Conservation (phyloP, 2,888 invertebrate species). For the Smittia aterrima region DNA sequence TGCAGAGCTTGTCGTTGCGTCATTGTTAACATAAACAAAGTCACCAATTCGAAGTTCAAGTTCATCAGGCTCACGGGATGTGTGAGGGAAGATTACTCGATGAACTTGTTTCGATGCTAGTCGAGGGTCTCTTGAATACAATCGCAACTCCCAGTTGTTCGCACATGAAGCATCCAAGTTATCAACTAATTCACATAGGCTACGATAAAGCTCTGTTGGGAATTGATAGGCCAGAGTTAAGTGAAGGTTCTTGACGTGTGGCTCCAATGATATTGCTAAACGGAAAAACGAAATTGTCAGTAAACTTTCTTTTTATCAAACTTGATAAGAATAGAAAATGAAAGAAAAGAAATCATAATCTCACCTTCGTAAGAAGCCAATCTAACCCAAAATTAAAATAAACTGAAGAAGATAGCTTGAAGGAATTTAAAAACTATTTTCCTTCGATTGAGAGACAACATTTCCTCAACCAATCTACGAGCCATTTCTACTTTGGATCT, state of each 20-base stretch:
- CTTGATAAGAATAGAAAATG: neutral
- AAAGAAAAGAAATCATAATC: slow-evolving; percentile 37
- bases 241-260: slow-evolving; percentile 81
- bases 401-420: neutral
- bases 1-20: slow-evolving; percentile 67
- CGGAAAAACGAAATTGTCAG: too few relatives aligned
- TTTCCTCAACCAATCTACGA: too few relatives aligned
- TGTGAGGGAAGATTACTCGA: slow-evolving; percentile 75
- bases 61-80: slow-evolving; percentile 76
- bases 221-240: slow-evolving; percentile 88
- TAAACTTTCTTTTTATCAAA: neutral
- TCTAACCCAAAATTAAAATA: slow-evolving; percentile 36
- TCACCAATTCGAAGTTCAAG: slow-evolving; percentile 82
- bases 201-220: slow-evolving; percentile 66
- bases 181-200: slow-evolving; percentile 71
- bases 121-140: slow-evolving; percentile 82
- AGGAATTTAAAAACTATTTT: neutral
- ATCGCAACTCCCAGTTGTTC: slow-evolving; percentile 77
- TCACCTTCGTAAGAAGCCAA: neutral
- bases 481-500: too few relatives aligned
- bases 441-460: too few relatives aligned
- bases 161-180: slow-evolving; percentile 65
- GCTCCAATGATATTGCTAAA: slow-evolving; percentile 74
- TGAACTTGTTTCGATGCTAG: slow-evolving; percentile 72
- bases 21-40: slow-evolving; percentile 77